Evolutionary conservation across 2,797 vertebrate species (phyloP), one percentile per base, ranked within the genome.

Genomic region (Cygnus olor): DNA sequence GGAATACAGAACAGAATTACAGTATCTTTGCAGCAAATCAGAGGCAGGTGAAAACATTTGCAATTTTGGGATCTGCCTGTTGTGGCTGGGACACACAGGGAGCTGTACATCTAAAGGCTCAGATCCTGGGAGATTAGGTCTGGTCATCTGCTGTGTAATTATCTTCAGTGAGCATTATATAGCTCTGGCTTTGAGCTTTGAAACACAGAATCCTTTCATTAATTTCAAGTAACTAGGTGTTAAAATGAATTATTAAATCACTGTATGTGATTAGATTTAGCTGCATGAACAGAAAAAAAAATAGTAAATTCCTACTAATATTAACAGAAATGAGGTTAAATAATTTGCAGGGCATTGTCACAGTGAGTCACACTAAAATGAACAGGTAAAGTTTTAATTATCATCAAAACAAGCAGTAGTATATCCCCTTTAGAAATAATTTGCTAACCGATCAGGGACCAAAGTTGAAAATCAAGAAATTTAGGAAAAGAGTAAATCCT

Each of bases 401-500:
- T 91, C 53, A 86, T 78, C 71, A 89, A 89, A 93, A 54, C 44
- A 95, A 86, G 65, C 49, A 76, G 34, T 40, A 80, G 47, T 73
- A 61, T 68, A 83, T 88, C 65, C 69, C 66, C 32, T 93, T 90
- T 64, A 94, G 71, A 93, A 93, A 94, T 89, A 80, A 94, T 89
- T 87, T 89, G 47, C 80, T 87, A 92, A 82, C 85, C 89, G 92
- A 89, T 96, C 94, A 90, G 74, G 81, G 92, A 96, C 89, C 78
- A 68, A 93, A 90, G 92, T 94, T 78, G 78, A 93, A 96, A 96
- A 92, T 86, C 83, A 94, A 89, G 88, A 94, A 64, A 87, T 93
- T 82, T 92, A 93, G 90, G 71, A 92, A 85, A 92, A 69, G 60
- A 92, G 90, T 89, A 95, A 95, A 96, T 95, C 95, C 93, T 95